A percentile compares a stretch with the other conserved stretches of the same genome.
Conservation (phyloP, 2,797 vertebrate genomes). For the Setipinna tenuifilis region DNA sequence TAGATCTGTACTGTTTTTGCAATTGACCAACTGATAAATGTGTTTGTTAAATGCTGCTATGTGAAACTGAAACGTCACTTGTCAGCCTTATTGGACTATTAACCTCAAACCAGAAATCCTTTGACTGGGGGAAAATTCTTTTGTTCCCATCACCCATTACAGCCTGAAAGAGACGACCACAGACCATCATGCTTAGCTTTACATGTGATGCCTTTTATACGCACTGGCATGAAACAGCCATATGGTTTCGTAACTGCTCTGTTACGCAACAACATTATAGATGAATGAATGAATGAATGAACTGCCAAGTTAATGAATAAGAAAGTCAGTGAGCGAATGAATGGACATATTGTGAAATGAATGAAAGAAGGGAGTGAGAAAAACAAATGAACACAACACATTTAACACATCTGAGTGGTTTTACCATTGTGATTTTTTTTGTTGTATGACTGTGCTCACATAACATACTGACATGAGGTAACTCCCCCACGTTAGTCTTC, state of each 20-base stretch:
- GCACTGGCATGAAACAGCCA: background rate
- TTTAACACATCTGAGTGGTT: background rate
- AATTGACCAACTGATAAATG: background rate
- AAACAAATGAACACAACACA: background rate
- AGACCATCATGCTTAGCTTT: background rate
- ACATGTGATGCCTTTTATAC: background rate
- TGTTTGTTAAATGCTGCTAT: background rate
- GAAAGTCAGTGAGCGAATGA: background rate
- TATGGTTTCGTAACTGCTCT: background rate
- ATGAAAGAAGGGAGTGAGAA: background rate
- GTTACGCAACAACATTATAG: background rate
- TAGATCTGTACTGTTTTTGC: background rate
- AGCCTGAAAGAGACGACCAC: background rate
- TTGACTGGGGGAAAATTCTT: background rate
- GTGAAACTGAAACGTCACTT: background rate
- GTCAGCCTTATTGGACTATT: background rate
- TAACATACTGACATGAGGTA: background rate
- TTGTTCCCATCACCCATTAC: background rate
- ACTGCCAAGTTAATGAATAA: background rate
- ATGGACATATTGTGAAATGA: background rate
- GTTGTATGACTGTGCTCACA: background rate
- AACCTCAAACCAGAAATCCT: background rate
- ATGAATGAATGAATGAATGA: slow-evolving; percentile 1
- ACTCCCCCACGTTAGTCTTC: background rate
- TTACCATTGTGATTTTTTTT: background rate